Conservation (phyloP, 2,888 invertebrate species). For the Noctuana brunneofusca region DNA sequence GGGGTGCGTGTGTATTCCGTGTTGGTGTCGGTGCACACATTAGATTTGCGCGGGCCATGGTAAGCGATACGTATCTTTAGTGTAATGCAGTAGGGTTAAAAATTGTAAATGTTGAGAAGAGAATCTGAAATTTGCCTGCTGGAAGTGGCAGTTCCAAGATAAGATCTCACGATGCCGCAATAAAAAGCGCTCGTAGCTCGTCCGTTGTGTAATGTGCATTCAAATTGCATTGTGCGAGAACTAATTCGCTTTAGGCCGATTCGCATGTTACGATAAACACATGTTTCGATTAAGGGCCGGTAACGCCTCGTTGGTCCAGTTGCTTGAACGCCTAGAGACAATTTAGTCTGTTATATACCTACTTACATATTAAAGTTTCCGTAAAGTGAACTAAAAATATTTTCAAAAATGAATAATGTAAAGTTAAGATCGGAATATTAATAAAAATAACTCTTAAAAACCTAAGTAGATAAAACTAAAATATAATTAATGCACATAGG, state of each 20-base stretch:
- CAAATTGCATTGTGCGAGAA: slow-evolving; percentile 83
- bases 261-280: slow-evolving; percentile 81
- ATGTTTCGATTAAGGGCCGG: slow-evolving; percentile 71
- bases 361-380: not conserved
- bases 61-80: slow-evolving; percentile 58
- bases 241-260: slow-evolving; percentile 82
- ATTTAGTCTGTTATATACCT: not conserved
- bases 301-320: slow-evolving; percentile 41
- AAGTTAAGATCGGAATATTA: no score
- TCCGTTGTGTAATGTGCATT: slow-evolving; percentile 83
- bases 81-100: slow-evolving; percentile 61
- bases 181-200: slow-evolving; percentile 81
- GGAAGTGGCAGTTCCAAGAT: slow-evolving; percentile 82
- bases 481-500: no score
- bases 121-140: slow-evolving; percentile 81
- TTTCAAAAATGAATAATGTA: no score
- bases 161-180: slow-evolving; percentile 83
- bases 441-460: no score
- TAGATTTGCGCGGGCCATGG: slow-evolving; percentile 43
- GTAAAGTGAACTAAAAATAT: no score
- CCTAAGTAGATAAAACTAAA: no score
- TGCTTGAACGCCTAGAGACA: slow-evolving; percentile 18
- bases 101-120: slow-evolving; percentile 52
- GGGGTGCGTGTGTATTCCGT: slow-evolving; percentile 63
- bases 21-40: slow-evolving; percentile 67